These are phyloP conservation scores for Seriola dumerili DNA, from an alignment of 2,113 vertebrate genomes.

Conservation along the genomic window DNA sequence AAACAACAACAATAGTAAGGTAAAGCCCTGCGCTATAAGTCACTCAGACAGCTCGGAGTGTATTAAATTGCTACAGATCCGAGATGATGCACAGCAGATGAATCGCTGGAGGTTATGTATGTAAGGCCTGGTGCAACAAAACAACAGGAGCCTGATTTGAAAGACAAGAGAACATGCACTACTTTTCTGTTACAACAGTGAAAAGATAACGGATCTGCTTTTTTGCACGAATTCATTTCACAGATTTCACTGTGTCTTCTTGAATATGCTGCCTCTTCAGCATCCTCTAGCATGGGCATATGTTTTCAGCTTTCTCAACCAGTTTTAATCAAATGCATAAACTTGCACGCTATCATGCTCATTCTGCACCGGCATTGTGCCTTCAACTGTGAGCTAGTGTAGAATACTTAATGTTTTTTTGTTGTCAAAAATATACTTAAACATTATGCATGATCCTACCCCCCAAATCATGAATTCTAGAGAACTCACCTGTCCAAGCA, in stretches of 20 bases:
- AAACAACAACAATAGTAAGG: not conserved
- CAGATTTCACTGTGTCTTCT: not conserved
- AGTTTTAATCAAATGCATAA: not conserved
- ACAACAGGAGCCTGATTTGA: not conserved
- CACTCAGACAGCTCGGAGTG: not conserved
- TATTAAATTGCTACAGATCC: not conserved
- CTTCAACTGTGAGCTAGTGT: not conserved
- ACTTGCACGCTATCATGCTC: too few relatives aligned
- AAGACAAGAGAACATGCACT: not conserved
- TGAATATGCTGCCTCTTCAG: not conserved
- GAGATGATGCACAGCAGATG: not conserved
- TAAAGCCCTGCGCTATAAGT: not conserved
- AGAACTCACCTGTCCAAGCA: conserved; percentile 16
- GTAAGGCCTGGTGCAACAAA: not conserved
- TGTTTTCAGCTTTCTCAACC: not conserved
- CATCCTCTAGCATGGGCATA: not conserved
- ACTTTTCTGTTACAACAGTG: not conserved
- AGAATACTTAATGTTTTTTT: not conserved
- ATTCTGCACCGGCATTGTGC: not conserved
- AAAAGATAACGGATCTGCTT: not conserved
- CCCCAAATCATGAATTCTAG: conserved; percentile 23
- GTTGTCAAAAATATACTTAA: conserved; percentile 20
- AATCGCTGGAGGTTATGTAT: not conserved
- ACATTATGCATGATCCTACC: conserved; percentile 8
- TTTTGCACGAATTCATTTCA: not conserved